Base-by-base conservation (phyloP, 1,140 invertebrate genomes). In the Aphidius ervi region DNA sequence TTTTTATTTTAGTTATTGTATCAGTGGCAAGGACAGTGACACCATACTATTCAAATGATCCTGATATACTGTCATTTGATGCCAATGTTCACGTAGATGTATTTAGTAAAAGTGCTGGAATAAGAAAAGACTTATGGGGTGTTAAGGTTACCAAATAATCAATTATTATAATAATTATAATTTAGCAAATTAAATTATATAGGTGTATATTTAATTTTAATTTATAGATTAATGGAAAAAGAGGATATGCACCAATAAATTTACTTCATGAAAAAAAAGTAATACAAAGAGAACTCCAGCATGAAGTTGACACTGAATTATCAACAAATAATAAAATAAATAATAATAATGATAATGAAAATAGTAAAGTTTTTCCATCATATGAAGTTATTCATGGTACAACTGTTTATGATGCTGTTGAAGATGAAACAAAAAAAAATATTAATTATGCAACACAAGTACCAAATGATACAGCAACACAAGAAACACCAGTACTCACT, bases 91-190 rank as follows among this genome's bases (percentile, higher is more conserved):
- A 86, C 4, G 84, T 89, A 2, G 82, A 72, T 57, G 82, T 92
- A 62, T 86, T 80, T 61, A 91, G 89, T 72, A 92, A 91, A 77
- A 83, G 84, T 63, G 86, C 86, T 70, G 88, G 88, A 31, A 80
- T 67, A 4, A 83, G 86, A 65, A 70, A 67, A 6, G 84, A 87
- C 63, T 74, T 91, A 58, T 92, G 90, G 88, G 89, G 86, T 66
- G 87, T 86, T 31, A 83, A 86, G 79, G 83, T 84, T 31, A 80
- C 55, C 5, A 49, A 49, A 10, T 10, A 10, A 20, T 20, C 6
- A 67, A 54, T 56, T 58, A 46, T 23, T 49, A 20, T 61, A 10
- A 41, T 9, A 48, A 55, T 56, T 39, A 39, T 49, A 49, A 49
- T 52, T 64, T 10, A 37, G 47, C 31, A 7, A 56, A 40, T 9